A percentile compares a stretch with the other conserved stretches of the same genome.
Evolutionary conservation across 2,888 invertebrate genomes (phyloP).

Genomic region (Lasioglossum calceatum): DNA sequence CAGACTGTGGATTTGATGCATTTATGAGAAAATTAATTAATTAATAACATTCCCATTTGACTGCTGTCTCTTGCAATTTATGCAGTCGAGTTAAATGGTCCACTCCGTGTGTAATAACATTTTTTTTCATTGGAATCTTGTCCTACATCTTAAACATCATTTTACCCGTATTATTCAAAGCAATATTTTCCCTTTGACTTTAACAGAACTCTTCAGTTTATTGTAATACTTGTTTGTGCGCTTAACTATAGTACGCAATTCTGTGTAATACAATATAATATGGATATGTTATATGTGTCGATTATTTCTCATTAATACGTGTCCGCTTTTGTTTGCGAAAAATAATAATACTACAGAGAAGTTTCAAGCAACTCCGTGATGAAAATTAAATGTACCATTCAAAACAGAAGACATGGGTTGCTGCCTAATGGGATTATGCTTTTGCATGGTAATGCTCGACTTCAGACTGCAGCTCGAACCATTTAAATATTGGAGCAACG

Average conservation of each 20-base stretch:
- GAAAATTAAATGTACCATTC: neutral
- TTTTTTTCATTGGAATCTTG: neutral
- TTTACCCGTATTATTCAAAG: neutral
- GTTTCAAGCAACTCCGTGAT: neutral
- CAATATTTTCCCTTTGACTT: neutral
- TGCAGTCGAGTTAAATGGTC: neutral
- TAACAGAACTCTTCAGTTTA: neutral
- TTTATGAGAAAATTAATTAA: neutral
- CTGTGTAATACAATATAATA: neutral
- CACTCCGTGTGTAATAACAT: neutral
- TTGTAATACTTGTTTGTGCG: neutral
- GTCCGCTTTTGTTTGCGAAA: neutral
- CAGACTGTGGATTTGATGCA: neutral
- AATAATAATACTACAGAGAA: neutral
- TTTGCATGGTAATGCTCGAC: neutral
- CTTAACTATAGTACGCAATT: neutral
- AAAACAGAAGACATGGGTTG: constrained; percentile 2
- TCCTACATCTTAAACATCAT: neutral
- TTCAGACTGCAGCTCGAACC: neutral
- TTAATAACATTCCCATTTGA: neutral
- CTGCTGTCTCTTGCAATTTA: neutral
- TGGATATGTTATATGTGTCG: neutral
- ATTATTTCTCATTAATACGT: neutral
- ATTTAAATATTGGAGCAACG: neutral
- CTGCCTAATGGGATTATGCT: neutral